Conservation (phyloP, 2,888 invertebrate genomes). For the Drosophila stalkeri region DNA sequence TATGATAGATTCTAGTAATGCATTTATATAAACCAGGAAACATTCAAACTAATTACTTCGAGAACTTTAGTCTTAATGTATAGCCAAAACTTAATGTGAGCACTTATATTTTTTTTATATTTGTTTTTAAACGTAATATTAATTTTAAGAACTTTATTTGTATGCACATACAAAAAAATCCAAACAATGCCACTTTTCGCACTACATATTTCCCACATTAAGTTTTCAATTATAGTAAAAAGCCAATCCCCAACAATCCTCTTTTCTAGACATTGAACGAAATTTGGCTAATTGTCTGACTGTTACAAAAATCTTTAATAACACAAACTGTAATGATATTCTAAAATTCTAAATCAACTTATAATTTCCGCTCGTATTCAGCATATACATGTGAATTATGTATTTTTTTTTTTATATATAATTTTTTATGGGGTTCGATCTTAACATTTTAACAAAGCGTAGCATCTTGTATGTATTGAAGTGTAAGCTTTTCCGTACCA, state of each 20-base stretch:
- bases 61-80: constrained; percentile 26
- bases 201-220: constrained; percentile 14
- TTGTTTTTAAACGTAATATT: constrained; percentile 30
- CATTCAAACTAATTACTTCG: constrained; percentile 32
- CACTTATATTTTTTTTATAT: constrained; percentile 21
- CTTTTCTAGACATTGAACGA: constrained; percentile 8
- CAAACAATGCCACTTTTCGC: constrained; percentile 13
- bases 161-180: constrained; percentile 29
- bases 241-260: no score
- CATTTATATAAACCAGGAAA: constrained; percentile 48
- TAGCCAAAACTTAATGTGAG: constrained; percentile 23
- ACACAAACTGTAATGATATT: constrained; percentile 6
- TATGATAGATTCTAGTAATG: constrained; percentile 22
- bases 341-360: constrained; percentile 24
- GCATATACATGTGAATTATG: constrained; percentile 12
- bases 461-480: constrained; percentile 19
- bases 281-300: constrained; percentile 26
- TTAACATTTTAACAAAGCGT: constrained; percentile 8
- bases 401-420: constrained; percentile 13
- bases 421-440: constrained; percentile 25
- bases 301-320: constrained; percentile 26
- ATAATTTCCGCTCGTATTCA: constrained; percentile 9
- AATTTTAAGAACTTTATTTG: constrained; percentile 11
- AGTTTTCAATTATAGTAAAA: constrained; percentile 15
- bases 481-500: constrained; percentile 22